Base-by-base conservation (phyloP, 2,888 invertebrate species). In the Thymelicus acteon region DNA sequence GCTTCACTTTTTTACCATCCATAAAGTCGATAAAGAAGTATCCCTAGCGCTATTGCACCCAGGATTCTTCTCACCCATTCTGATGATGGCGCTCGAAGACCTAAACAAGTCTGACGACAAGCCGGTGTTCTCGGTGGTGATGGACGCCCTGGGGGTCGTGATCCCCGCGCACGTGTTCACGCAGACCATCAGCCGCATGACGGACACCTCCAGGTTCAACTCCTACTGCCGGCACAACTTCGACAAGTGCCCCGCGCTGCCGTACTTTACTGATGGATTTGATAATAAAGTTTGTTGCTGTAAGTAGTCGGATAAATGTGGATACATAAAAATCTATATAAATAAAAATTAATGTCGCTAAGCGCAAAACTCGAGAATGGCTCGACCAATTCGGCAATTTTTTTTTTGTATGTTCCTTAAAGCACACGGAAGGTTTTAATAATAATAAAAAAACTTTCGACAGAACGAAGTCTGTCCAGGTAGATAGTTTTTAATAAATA, bases 171-270 rank as follows among this genome's bases (percentile, higher is more conserved):
- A 73, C 37, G 64, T 74, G 60, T 74, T 73, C 65, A 70, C 67
- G 12, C 57, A 67, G 10, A 74, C 74, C 1, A 57, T 76, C 15
- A 69, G 73, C 7, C 62, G 57, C 10, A 61, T 77, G 70, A 74
- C 74, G 6, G 62, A 73, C 13, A 52, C 67, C 0, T 75, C 78
- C 0, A 61, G 76, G 0, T 68, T 73, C 57, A 77, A 79, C 73
- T 72, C 74, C 13, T 71, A 62, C 39, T 79, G 79, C 62, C 40
- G 65, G 2, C 48, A 75, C 37, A 76, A 76, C 61, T 54, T 70
- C 10, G 52, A 70, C 7, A 65, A 48, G 31, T 70, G 70, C 40
- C 70, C 70, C 12, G 3, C 12, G 1, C 15, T 70, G 13, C 70
- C 70, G 13, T 70, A 70, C 40, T 70, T 65, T 19, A 24, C 52